Percentiles rank a stretch among this genome's conserved stretches.
Evolutionary conservation across 2,113 vertebrate species (phyloP).

Genomic region (Colius striatus): DNA sequence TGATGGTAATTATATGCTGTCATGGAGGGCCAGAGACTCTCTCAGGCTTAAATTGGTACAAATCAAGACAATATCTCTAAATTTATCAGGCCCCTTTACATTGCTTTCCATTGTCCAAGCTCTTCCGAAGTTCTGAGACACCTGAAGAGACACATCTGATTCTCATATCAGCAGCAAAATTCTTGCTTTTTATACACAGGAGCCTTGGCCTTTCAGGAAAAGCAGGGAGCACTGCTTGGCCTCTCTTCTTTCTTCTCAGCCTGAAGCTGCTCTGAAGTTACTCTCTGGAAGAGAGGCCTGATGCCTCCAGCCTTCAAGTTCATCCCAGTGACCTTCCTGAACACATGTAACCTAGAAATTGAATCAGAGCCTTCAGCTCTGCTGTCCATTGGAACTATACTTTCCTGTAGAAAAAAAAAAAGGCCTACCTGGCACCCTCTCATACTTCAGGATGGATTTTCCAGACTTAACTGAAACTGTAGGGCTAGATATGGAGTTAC

Average conservation of each 20-base stretch:
- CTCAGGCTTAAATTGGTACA: not conserved
- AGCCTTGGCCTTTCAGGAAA: not conserved
- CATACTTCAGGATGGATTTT: not conserved
- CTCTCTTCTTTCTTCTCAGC: not conserved
- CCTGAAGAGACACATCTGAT: not conserved
- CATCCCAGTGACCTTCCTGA: not conserved
- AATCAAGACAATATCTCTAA: not conserved
- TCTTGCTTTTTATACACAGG: not conserved
- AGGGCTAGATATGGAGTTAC: not conserved
- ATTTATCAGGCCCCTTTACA: not conserved
- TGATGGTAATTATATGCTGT: not conserved
- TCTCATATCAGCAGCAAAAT: not conserved
- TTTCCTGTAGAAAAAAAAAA: not conserved
- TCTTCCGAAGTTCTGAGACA: not conserved
- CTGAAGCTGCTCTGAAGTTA: not conserved
- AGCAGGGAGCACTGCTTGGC: not conserved
- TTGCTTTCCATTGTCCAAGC: not conserved
- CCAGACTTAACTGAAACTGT: not conserved
- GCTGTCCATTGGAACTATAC: not conserved
- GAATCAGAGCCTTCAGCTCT: not conserved
- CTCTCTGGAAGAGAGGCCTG: not conserved
- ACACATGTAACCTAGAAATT: not conserved
- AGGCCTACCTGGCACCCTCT: not conserved
- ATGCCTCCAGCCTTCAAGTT: not conserved
- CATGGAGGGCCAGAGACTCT: not conserved